Base-by-base conservation (phyloP, 2,797 vertebrate species). In the Sitta carolinensis region DNA sequence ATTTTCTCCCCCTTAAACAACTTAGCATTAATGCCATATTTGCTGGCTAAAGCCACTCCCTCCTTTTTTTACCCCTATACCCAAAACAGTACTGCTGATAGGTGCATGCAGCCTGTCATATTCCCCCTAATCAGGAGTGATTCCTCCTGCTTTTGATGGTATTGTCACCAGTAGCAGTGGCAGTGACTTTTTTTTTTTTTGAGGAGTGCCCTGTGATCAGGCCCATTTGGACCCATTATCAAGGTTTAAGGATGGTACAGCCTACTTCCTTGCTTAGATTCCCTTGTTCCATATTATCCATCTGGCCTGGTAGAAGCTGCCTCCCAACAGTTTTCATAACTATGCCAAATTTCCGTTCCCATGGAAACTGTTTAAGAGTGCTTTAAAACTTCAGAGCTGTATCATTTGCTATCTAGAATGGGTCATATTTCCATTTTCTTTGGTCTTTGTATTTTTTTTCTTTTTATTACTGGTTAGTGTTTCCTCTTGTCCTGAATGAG, bases 351-450 rank as follows among this genome's bases (percentile, higher is more conserved):
- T 82, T 92, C 88, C 58, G 95, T 97, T 97, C 57, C 96, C 95
- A 98, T 97, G 95, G 97, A 97, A 97, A 97, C 97, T 48, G 73
- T 86, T 94, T 95, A 97, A 96, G 91, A 77, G 67, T 66, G 34
- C 43, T 95, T 95, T 97, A 93, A 96, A 94, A 89, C 84, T 88
- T 93, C 81, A 72, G 34, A 95, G 87, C 76, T 70, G 34, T 80
- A 90, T 34, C 77, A 72, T 89, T 97, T 96, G 59, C 61, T 73
- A 11, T 76, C 67, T 83, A n/a, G 81, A 74, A 88, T 40, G 58
- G 54, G 16, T 91, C 66, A 48, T 66, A 58, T 77, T 83, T 63
- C 63, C 55, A 67, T 81, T 95, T 92, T 11, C 58, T 67, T 93
- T 3, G 3, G 23, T 42, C 47, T 85, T 84, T 57, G 16, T 72